Conservation (phyloP, 1,140 invertebrate species). For the Panagrolaimus sp. region DNA sequence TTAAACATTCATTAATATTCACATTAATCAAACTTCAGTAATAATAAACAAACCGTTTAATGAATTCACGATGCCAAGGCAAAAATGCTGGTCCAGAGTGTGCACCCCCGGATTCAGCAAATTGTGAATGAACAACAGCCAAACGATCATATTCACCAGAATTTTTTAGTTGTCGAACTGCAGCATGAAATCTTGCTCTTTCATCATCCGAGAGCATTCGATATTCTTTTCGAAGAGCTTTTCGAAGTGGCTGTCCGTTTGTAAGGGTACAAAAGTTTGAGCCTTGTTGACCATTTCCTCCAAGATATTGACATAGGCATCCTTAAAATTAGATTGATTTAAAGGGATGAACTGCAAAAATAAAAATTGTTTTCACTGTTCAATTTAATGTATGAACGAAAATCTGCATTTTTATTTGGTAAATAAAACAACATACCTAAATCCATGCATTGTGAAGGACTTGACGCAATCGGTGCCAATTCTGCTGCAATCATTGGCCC, state of each 20-base stretch:
- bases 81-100: conserved; percentile 41
- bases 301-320: not conserved
- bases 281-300: conserved; percentile 26
- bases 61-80: conserved; percentile 16
- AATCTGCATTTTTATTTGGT: conserved; percentile 41
- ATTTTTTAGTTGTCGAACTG: conserved; percentile 57
- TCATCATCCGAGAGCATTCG: conserved; percentile 31
- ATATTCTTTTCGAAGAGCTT: conserved; percentile 42
- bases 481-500: conserved; percentile 32
- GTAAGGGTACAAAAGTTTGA: conserved; percentile 31
- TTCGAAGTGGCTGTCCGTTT: conserved; percentile 30
- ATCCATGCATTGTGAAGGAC: conserved; percentile 45
- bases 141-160: conserved; percentile 55
- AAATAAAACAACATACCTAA: conserved; percentile 25
- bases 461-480: conserved; percentile 34
- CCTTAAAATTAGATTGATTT: too few relatives aligned
- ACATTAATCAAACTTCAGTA: too few relatives aligned
- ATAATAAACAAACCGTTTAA: conserved; percentile 1
- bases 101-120: conserved; percentile 51
- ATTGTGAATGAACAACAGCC: conserved; percentile 40
- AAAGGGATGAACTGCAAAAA: too few relatives aligned
- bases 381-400: too few relatives aligned
- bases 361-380: too few relatives aligned
- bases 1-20: too few relatives aligned
- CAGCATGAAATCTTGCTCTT: conserved; percentile 55